Evolutionary conservation across 2,113 vertebrate genomes (phyloP), one percentile per base, ranked within the genome.

Genomic region (Leptodactylus fuscus): DNA sequence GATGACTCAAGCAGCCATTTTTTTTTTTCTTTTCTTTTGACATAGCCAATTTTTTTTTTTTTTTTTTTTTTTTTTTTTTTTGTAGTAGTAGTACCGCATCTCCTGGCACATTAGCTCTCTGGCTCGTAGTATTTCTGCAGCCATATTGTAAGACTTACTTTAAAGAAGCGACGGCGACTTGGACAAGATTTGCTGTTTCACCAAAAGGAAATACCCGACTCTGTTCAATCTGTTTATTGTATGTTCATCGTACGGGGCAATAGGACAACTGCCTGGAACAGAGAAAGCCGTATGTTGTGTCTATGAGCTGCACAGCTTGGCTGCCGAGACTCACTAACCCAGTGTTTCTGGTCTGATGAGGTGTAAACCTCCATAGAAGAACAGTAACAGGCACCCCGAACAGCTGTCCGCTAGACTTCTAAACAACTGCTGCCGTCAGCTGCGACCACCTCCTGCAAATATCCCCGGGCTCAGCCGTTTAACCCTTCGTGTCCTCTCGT

Each of bases 401-500:
- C 94, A 95, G 94, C 93, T 95, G 94, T 94, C 92, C 88, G 89
- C 91, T 89, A 90, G 93, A 92, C 91, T 88, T 87, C 82, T 81
- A 90, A 91, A 90, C 94, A 95, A 93, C 94, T 95, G 94, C 91
- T 90, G 86, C 90, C 92, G 92, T 93, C 94, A 95, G 93, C 93
- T 95, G 93, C 88, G 91, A 90, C 87, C 81, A 81, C 91, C 87
- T 87, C 91, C 90, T 88, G 89, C 92, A 92, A 89, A 91, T 91
- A 93, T 85, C 90, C 91, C 88, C 87, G 88, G 86, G 85, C 69
- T 88, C 88, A 87, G 65, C 75, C 87, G 85, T 44, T 94, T 93
- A 93, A 94, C 92, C 89, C 93, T 88, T 93, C 88, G 87, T 85
- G 0, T 2, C 79, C 76, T 89, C 9, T 15, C 15, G 34, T 24